phyloP scores from a whole-genome alignment of 1,140 invertebrate genomes.

The Dendrolimus kikuchii region DNA sequence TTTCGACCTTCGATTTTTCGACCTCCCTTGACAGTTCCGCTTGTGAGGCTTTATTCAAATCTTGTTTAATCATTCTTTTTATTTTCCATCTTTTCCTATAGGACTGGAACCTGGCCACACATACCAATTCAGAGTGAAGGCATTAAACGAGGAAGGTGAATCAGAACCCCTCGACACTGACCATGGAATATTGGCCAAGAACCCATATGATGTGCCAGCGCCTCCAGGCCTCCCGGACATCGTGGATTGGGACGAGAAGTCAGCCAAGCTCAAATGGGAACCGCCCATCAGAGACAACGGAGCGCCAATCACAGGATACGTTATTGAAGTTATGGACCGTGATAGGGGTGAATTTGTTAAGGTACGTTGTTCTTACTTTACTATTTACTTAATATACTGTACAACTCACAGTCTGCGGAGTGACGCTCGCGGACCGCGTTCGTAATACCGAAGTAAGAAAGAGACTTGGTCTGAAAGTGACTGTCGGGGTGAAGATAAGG shows the following conservation, averaged over 20 bases:
- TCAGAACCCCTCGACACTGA: conserved; percentile 94
- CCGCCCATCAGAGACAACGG: conserved; percentile 95
- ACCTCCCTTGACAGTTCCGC: no score
- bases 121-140: conserved; percentile 96
- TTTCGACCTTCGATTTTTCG: no score
- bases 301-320: conserved; percentile 95
- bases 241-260: conserved; percentile 93
- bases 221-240: conserved; percentile 94
- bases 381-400: no score
- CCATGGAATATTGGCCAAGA: conserved; percentile 91
- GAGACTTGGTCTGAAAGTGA: no score
- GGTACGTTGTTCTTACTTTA: conserved; percentile 23
- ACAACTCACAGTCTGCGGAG: no score
- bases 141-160: conserved; percentile 96
- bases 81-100: conserved; percentile 17
- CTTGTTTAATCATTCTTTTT: no score
- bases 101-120: conserved; percentile 93
- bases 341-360: conserved; percentile 75
- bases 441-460: no score
- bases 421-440: no score
- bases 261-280: conserved; percentile 97
- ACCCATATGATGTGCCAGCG: conserved; percentile 93
- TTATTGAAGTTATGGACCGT: conserved; percentile 82
- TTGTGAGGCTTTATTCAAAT: no score
- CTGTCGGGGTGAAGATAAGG: no score